A percentile compares a stretch with the other conserved stretches of the same genome.
Conservation (phyloP, 2,797 vertebrate species). For the Heteromormyrus szaboi region DNA sequence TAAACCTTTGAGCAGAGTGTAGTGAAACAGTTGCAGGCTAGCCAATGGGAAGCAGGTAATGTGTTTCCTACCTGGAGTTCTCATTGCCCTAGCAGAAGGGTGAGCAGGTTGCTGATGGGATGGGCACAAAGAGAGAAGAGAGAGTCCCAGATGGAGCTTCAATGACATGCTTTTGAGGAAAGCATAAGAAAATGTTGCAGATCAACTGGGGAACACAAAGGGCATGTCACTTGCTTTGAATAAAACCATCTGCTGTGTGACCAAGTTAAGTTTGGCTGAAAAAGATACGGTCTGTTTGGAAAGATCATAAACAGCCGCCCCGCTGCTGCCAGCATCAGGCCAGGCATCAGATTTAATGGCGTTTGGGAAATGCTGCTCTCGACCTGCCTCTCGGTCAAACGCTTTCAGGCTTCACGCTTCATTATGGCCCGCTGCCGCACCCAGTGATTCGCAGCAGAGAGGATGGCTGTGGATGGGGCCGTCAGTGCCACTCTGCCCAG, state of each 20-base stretch:
- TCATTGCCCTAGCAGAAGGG: neutral
- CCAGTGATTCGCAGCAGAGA: slow-evolving; percentile 37
- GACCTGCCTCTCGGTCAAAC: slow-evolving; percentile 63
- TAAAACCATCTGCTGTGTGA: neutral
- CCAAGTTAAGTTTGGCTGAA: neutral
- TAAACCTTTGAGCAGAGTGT: neutral
- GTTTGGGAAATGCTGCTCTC: slow-evolving; percentile 44
- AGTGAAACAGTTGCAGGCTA: neutral
- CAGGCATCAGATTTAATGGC: slow-evolving; percentile 65
- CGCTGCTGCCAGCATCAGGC: slow-evolving; percentile 49
- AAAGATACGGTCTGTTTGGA: slow-evolving; percentile 27
- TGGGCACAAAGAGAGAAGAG: neutral
- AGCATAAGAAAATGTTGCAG: neutral
- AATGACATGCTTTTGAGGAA: neutral
- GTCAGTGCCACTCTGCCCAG: slow-evolving; percentile 29
- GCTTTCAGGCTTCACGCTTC: slow-evolving; percentile 65
- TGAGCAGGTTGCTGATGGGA: neutral
- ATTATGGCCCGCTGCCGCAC: slow-evolving; percentile 57
- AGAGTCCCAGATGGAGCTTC: neutral
- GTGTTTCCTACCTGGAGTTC: neutral
- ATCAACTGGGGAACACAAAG: neutral
- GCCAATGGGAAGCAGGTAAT: neutral
- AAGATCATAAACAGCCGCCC: slow-evolving; percentile 50
- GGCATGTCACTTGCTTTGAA: neutral
- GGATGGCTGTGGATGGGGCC: slow-evolving; percentile 26